Percentiles rank a stretch among this genome's conserved stretches.
Evolutionary conservation across 2,113 vertebrate genomes (phyloP).

Genomic region (Columba livia): DNA sequence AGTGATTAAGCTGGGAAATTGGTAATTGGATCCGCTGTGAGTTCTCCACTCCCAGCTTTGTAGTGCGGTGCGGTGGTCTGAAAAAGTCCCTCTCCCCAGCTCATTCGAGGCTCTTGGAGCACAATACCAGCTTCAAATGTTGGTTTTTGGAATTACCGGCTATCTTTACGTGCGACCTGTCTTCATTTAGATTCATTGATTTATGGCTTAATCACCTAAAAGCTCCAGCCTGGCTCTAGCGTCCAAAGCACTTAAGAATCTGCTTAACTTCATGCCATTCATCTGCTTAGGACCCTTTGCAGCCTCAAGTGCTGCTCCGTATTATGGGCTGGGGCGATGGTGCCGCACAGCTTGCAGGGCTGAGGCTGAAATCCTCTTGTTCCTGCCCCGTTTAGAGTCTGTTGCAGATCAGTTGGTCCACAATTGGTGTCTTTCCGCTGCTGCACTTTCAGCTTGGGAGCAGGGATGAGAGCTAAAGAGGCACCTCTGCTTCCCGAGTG

Average conservation of each 20-base stretch:
- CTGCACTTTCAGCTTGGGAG: not conserved
- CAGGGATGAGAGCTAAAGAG: not conserved
- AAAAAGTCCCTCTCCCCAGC: not conserved
- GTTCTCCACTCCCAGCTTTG: not conserved
- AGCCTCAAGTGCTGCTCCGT: not conserved
- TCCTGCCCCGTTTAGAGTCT: not conserved
- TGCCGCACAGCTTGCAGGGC: not conserved
- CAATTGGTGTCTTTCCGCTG: not conserved
- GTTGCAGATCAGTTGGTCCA: not conserved
- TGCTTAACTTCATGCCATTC: constrained; percentile 18
- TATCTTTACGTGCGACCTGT: not conserved
- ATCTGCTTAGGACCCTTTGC: not conserved
- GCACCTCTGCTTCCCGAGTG: not conserved
- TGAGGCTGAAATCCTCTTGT: not conserved
- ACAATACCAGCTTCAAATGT: not conserved
- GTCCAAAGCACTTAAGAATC: not conserved
- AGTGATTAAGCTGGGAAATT: not conserved
- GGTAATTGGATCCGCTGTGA: not conserved
- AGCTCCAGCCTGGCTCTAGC: not conserved
- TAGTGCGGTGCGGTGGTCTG: not conserved
- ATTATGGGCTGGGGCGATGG: not conserved
- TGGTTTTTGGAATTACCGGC: constrained; percentile 15
- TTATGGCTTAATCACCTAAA: constrained; percentile 29
- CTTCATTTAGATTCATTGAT: not conserved
- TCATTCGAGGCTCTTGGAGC: not conserved